Base-by-base conservation (phyloP, 30 jellyfish, hydroid and myxozoan species). In the Aurelia sp. region DNA sequence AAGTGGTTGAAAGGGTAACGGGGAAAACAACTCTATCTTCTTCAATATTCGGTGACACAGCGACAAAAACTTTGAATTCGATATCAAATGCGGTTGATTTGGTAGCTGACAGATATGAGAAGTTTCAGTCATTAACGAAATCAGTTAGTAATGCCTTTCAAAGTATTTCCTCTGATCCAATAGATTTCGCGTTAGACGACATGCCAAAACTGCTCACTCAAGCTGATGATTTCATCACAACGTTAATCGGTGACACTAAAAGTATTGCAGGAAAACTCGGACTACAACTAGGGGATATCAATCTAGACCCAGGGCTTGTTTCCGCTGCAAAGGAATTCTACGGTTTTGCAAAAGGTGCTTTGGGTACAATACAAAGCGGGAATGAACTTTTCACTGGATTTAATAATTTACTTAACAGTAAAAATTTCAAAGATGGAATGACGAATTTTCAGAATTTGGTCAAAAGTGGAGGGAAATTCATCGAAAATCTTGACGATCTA, bases 21-120 rank as follows among this genome's bases (percentile, higher is more conserved):
- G 98, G 98, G 23, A 93, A 71, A 52, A 78, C 91, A 8, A 65
- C 84, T 30, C 48, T 83, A 37, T 73, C 73, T 71, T 73, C 96
- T 11, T 71, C 93, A 48, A 30, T 93, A 13, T 88, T 93, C 57
- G 98, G 98, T 9, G 76, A 89, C 21, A 76, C 91, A 18, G 85
- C 98, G 3, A 88, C 73, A 21, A 74, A 82, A 11, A 59, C 89
- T 19, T 71, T 93, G 62, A 77, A 60, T 30, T 83, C 79, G 13
- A 93, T 93, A 0, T 78, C 97, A 13, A 62, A 58, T 84, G 98
- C 97, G 11, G 86, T 89, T 9, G 77, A 68, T 23, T 64, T 86
- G n/a, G 79, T 93, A 20, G 93, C 97, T 4, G 98, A 93, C 69
- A 69, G 98, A 33, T 93, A 88, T 69, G 92, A 84, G 44, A 87